Evolutionary conservation across 1,140 invertebrate genomes (phyloP), one percentile per base, ranked within the genome.

Genomic region (Pseudomyrmex cubaensis): DNA sequence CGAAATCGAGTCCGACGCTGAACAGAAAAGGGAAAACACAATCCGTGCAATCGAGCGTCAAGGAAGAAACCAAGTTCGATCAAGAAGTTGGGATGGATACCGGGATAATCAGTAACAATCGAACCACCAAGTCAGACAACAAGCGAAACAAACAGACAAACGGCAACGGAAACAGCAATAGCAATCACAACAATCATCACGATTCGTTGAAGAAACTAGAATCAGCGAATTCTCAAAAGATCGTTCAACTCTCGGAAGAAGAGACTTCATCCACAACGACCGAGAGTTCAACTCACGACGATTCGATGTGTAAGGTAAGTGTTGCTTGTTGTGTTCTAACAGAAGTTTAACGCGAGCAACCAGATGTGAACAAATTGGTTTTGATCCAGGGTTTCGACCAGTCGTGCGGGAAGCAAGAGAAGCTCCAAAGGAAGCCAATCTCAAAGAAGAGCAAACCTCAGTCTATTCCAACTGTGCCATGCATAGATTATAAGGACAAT

Each of bases 241-340:
- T 83, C 8, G 85, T 93, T 84, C 92, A 93, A 84, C 94, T 92
- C 83, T 94, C 94, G 12, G 96, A 96, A 90, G 96, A 97, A 89
- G 96, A 97, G 86, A 96, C 96, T 2, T 97, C 96, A 12, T 97
- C 97, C 1, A 97, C 96, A 0, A 97, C 96, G 7, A 97, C 96
- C 12, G 96, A 97, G 89, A 96, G 96, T 85, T 96, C 96, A 4
- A 93, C 94, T 82, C 94, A 96, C 20, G 96, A 97, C 80, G 95
- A 95, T 78, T 75, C 87, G n/a, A 62, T 73, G 0, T 87, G 87
- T 61, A 90, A 90, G 59, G 85, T 89, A 52, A 84, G 80, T 64
- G 35, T 35, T 35, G 35, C 2, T 35, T 35, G 20, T 35, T 35
- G 3, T 48, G 17, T 22, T 10, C 2, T n/a, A 44, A 69, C 46